Base-by-base conservation (phyloP, 2,113 vertebrate genomes). In the Lonchura striata region DNA sequence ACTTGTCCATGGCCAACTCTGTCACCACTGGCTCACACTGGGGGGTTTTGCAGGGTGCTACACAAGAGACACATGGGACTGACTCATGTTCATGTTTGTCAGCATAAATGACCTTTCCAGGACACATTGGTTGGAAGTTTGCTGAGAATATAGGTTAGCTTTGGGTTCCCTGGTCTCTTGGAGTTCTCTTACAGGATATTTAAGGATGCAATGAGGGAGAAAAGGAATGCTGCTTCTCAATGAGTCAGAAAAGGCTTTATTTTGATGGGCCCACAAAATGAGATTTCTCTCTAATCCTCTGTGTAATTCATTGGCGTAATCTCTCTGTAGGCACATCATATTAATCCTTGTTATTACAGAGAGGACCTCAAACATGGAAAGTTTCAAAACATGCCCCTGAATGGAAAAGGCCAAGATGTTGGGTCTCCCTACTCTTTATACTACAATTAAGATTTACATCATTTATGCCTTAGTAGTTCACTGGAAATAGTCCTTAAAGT, bases 331-430 rank as follows among this genome's bases (percentile, higher is more conserved):
- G 92, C 86, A 91, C 82, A 86, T 95, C 59, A 64, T 54, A 77
- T 82, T 96, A 97, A 97, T 96, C 94, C 86, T 70, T 95, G 68
- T 66, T 94, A 94, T 96, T 97, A 66, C 77, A 72, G 50, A 59
- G 61, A 80, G 66, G 50, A 77, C 49, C 47, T 46, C 64, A 86
- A 95, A 49, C 19, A 13, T 4, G 57, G 41, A 7, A 44, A 91
- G 24, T 52, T 70, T 88, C 80, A 66, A 86, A 95, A 87, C 39
- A 76, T 33, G 75, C 79, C 22, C 9, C 66, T 70, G 16, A 56
- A 23, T 24, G 30, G 74, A 91, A 88, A 52, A 89, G 44, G 53
- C 42, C 59, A 82, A 41, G 31, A 42, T n/a, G 31, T 28, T 86
- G 64, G 30, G 28, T 88, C 19, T 95, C 24, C 18, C 19, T 69